Conservation (phyloP, 2,888 invertebrate genomes). For the Eilema depressum region DNA sequence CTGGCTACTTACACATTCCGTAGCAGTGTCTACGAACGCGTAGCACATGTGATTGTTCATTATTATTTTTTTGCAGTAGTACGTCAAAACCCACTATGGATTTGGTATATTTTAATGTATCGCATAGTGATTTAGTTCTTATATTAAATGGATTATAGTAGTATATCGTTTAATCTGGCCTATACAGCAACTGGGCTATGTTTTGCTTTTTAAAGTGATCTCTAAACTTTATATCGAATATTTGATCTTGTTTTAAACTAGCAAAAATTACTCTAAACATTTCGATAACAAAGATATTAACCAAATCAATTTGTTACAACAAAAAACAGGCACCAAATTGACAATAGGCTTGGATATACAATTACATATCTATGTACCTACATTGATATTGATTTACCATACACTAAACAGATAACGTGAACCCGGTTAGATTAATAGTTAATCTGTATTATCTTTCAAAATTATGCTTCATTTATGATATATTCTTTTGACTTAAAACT, state of each 20-base stretch:
- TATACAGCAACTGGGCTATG: too few species aligned
- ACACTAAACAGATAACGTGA: too few species aligned
- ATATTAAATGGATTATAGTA: too few species aligned
- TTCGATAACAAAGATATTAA: background rate
- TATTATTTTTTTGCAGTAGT: slow-evolving; percentile 18
- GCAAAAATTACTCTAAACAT: background rate
- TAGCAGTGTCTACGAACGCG: slow-evolving; percentile 62
- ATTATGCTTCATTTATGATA: too few species aligned
- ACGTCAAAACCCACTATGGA: background rate
- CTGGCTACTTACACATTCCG: slow-evolving; percentile 35
- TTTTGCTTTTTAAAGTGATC: too few species aligned
- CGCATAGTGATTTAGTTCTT: background rate
- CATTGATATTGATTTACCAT: background rate
- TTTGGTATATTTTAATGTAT: background rate
- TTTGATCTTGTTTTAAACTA: too few species aligned
- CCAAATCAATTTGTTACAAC: background rate
- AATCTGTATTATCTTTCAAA: too few species aligned
- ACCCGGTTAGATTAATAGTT: too few species aligned
- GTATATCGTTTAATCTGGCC: too few species aligned
- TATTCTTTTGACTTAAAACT: too few species aligned
- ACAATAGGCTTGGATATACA: background rate
- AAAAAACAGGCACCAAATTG: background rate
- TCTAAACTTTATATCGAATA: too few species aligned
- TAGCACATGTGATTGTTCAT: slow-evolving; percentile 44
- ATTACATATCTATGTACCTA: background rate